Evolutionary conservation across 2,797 vertebrate genomes (phyloP).

Genomic region (Sebastes nivosus): DNA sequence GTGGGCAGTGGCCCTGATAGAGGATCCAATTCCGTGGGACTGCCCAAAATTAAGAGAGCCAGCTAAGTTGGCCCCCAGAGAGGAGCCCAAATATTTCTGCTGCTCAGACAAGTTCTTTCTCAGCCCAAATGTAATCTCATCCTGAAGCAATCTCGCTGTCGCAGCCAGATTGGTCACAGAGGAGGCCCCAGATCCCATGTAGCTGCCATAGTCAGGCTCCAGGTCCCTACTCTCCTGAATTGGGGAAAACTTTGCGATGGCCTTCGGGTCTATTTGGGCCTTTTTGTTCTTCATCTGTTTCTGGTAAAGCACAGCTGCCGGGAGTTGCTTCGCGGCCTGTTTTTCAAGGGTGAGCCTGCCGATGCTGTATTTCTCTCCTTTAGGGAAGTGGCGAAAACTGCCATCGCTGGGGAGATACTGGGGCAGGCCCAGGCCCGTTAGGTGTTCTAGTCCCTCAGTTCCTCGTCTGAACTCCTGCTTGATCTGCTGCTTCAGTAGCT

Average conservation of each 20-base stretch:
- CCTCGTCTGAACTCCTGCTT: conserved; percentile 98
- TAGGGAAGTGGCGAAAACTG: conserved; percentile 94
- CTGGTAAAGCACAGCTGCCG: conserved; percentile 94
- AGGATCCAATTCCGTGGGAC: conserved; percentile 84
- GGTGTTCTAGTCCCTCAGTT: conserved; percentile 92
- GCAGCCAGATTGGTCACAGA: conserved; percentile 91
- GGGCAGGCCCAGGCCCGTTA: conserved; percentile 89
- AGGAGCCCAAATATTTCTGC: conserved; percentile 93
- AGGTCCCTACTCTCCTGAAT: conserved; percentile 97
- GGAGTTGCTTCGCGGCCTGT: conserved; percentile 97
- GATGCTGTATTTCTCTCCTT: conserved; percentile 98
- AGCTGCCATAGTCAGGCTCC: conserved; percentile 93
- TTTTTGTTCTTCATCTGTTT: conserved; percentile 99
- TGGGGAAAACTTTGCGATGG: conserved; percentile 94
- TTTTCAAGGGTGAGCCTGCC: conserved; percentile 98
- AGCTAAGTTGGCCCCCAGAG: conserved; percentile 87
- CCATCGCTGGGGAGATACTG: conserved; percentile 93
- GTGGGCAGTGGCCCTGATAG: conserved; percentile 87
- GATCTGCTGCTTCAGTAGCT: conserved; percentile 98
- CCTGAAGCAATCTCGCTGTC: conserved; percentile 94
- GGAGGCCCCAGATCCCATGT: conserved; percentile 90
- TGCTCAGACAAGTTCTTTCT: conserved; percentile 97
- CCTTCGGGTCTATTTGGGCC: conserved; percentile 91
- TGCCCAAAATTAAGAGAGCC: conserved; percentile 89
- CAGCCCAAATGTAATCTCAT: conserved; percentile 97